These are phyloP conservation scores for Pachycephala philippinensis DNA, from an alignment of 2,113 vertebrate species.

Conservation along the genomic window DNA sequence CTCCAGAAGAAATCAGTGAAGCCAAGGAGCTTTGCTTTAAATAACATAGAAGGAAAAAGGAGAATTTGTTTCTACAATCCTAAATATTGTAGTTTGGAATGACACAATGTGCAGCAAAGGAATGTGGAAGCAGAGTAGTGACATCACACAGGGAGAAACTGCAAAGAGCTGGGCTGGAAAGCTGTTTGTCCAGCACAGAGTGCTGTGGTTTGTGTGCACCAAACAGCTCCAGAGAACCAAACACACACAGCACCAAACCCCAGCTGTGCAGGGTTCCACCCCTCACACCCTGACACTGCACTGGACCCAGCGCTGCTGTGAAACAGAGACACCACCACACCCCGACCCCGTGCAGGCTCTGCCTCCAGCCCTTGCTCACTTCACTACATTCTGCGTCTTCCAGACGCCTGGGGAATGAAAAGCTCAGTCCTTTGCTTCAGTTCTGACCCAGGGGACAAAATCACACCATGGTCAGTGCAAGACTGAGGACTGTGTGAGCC, in stretches of 20 bases:
- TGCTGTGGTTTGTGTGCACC: background rate
- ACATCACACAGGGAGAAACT: background rate
- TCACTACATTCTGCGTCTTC: background rate
- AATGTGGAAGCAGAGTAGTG: background rate
- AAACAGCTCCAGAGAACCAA: no score
- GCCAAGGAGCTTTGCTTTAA: background rate
- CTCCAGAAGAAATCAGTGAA: background rate
- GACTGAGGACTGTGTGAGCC: background rate
- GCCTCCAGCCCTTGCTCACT: background rate
- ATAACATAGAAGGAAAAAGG: background rate
- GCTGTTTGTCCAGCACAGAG: background rate
- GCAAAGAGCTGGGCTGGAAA: background rate
- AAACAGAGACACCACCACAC: background rate
- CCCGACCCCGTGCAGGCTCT: background rate
- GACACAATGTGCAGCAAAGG: background rate
- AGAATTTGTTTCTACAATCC: background rate
- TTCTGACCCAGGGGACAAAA: background rate
- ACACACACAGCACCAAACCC: no score
- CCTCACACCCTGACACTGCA: fast-evolving
- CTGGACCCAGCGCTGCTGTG: background rate
- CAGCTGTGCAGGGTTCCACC: no score
- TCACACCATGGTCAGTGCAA: background rate
- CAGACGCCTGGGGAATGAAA: background rate
- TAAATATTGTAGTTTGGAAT: background rate
- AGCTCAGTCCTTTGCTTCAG: background rate